phyloP scores from a whole-genome alignment of 2,797 vertebrate genomes.

The Betta splendens region DNA sequence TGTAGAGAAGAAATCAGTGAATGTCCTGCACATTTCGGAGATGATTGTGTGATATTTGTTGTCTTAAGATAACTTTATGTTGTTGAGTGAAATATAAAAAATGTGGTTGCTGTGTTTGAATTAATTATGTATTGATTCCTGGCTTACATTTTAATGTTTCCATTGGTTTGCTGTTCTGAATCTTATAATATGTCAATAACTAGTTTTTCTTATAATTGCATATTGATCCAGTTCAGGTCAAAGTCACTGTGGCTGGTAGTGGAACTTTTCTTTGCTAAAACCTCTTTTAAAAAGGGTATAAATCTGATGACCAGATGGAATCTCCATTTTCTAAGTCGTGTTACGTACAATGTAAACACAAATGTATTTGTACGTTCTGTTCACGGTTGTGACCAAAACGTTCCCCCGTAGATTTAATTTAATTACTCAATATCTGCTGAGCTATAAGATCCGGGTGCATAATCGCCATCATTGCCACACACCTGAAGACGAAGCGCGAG shows the following conservation, averaged over 20 bases:
- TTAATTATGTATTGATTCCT: conserved; percentile 74
- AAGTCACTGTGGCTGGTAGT: conserved; percentile 55
- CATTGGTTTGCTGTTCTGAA: conserved; percentile 56
- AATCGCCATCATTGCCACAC: conserved; percentile 34
- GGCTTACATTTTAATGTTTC: conserved; percentile 64
- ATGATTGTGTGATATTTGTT: neutral
- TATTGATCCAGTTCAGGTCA: conserved; percentile 73
- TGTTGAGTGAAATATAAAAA: conserved; percentile 14
- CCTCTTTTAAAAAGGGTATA: conserved; percentile 26
- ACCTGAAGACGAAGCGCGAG: conserved; percentile 33
- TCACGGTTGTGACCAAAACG: no score
- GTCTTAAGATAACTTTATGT: conserved; percentile 1
- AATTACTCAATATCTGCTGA: no score
- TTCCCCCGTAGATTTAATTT: no score
- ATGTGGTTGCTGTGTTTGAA: conserved; percentile 43
- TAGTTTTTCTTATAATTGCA: conserved; percentile 80
- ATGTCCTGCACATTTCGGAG: neutral
- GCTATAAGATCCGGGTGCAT: conserved; percentile 41
- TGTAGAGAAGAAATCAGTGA: neutral
- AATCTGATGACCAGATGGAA: conserved; percentile 18
- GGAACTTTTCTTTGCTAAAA: conserved; percentile 30
- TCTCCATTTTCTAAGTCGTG: conserved; percentile 60
- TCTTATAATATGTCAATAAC: conserved; percentile 77
- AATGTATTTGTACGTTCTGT: no score
- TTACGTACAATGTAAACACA: no score